Conservation (phyloP, 2,888 invertebrate species). For the Lomographa bimaculata region DNA sequence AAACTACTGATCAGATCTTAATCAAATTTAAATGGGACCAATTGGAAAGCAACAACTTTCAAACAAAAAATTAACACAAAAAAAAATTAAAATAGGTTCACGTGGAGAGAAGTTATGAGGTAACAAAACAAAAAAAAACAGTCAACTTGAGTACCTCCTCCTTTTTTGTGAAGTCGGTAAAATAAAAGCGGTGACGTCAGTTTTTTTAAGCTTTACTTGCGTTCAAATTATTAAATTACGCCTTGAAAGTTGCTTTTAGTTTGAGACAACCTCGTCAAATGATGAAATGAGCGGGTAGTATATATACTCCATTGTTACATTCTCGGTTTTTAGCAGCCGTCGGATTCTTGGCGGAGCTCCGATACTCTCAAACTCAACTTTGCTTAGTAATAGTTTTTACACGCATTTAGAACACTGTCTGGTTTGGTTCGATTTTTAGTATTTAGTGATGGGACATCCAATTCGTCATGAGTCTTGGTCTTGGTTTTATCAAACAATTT, state of each 20-base stretch:
- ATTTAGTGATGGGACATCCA: constrained; percentile 16
- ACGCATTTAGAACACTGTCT: constrained; percentile 25
- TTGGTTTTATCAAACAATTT: not conserved
- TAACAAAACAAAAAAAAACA: too few relatives aligned
- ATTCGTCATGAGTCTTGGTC: constrained; percentile 4
- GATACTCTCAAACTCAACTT: constrained; percentile 26
- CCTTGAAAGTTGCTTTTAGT: constrained; percentile 6
- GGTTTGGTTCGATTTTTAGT: constrained; percentile 27
- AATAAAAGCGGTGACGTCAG: too few relatives aligned
- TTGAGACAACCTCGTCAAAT: constrained; percentile 36
- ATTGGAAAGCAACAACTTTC: too few relatives aligned
- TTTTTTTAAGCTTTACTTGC: too few relatives aligned
- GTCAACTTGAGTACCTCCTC: too few relatives aligned
- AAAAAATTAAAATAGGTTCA: too few relatives aligned
- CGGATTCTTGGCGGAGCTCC: constrained; percentile 49
- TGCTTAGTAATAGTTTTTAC: constrained; percentile 31
- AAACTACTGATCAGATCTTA: too few relatives aligned
- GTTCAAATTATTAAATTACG: too few relatives aligned
- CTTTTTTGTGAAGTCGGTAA: too few relatives aligned
- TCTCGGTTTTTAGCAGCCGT: constrained; percentile 55
- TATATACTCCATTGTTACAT: constrained; percentile 62
- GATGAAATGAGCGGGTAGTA: constrained; percentile 53
- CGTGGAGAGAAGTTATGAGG: too few relatives aligned
- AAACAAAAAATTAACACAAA: too few relatives aligned
- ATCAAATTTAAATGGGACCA: too few relatives aligned